Percentiles rank a stretch among this genome's conserved stretches.
Evolutionary conservation across 2,888 invertebrate species (phyloP).

Genomic region (Perithous albicinctus): DNA sequence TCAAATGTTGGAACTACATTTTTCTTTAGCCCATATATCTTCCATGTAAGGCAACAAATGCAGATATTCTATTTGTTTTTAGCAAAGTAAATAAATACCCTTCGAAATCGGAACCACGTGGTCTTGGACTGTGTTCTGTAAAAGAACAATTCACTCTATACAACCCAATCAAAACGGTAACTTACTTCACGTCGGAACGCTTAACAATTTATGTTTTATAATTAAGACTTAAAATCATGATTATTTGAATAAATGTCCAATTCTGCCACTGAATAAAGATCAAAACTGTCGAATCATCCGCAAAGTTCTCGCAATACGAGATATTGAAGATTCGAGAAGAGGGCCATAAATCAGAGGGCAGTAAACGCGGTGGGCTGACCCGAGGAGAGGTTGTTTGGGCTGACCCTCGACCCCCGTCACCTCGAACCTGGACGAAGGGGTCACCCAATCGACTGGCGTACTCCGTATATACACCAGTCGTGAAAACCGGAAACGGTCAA

Average conservation of each 20-base stretch:
- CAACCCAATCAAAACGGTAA: too few relatives aligned
- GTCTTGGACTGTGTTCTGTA: too few relatives aligned
- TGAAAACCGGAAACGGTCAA: slow-evolving; percentile 79
- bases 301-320: slow-evolving; percentile 21
- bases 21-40: too few relatives aligned
- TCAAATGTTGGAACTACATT: too few relatives aligned
- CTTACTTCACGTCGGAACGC: too few relatives aligned
- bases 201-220: too few relatives aligned
- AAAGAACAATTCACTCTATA: too few relatives aligned
- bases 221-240: background rate
- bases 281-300: background rate
- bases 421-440: slow-evolving; percentile 68
- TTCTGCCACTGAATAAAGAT: background rate
- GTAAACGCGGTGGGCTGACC: slow-evolving; percentile 81
- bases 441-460: slow-evolving; percentile 40
- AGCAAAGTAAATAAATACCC: too few relatives aligned
- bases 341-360: slow-evolving; percentile 82
- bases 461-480: slow-evolving; percentile 14
- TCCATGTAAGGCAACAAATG: too few relatives aligned
- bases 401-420: slow-evolving; percentile 82
- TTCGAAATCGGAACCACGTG: too few relatives aligned
- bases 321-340: slow-evolving; percentile 52
- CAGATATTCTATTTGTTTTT: too few relatives aligned
- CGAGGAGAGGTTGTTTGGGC: slow-evolving; percentile 83
- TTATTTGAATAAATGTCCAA: background rate